A percentile compares a stretch with the other conserved stretches of the same genome.
Conservation (phyloP, 2,888 invertebrate genomes). For the Melieria picta region DNA sequence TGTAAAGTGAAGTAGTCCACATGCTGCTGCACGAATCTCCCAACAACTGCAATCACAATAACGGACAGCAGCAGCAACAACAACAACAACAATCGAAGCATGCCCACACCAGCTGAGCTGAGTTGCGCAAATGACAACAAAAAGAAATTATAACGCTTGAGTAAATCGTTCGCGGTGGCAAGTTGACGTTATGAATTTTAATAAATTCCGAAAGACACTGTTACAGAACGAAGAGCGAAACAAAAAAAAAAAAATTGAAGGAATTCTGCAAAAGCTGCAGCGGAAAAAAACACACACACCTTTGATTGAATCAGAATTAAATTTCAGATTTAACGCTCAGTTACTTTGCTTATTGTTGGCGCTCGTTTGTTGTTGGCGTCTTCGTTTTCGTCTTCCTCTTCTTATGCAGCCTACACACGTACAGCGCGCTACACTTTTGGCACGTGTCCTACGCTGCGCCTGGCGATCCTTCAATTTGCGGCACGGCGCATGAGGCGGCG, state of each 20-base stretch:
- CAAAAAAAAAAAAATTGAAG: not conserved
- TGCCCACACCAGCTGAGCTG: too few relatives aligned
- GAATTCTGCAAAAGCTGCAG: not conserved
- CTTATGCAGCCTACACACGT: not conserved
- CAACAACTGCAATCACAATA: not conserved
- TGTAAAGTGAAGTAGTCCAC: not conserved
- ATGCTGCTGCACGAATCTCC: not conserved
- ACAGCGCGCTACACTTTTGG: not conserved
- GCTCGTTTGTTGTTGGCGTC: not conserved
- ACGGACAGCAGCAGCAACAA: not conserved
- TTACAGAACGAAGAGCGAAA: not conserved
- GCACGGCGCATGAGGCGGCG: too few relatives aligned
- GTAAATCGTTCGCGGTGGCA: not conserved
- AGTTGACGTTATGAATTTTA: conserved; percentile 6
- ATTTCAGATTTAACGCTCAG: conserved; percentile 1
- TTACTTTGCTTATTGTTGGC: not conserved
- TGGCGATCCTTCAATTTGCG: not conserved
- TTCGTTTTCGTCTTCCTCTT: not conserved
- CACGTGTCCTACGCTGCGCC: not conserved
- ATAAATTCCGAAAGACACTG: not conserved
- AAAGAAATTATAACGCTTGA: not conserved
- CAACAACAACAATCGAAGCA: too few relatives aligned
- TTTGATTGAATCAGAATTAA: not conserved
- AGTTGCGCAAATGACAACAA: too few relatives aligned
- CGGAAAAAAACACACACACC: not conserved